These are phyloP conservation scores for Steinernema carpocapsae DNA, from an alignment of 2,888 invertebrate species.

Conservation along the genomic window DNA sequence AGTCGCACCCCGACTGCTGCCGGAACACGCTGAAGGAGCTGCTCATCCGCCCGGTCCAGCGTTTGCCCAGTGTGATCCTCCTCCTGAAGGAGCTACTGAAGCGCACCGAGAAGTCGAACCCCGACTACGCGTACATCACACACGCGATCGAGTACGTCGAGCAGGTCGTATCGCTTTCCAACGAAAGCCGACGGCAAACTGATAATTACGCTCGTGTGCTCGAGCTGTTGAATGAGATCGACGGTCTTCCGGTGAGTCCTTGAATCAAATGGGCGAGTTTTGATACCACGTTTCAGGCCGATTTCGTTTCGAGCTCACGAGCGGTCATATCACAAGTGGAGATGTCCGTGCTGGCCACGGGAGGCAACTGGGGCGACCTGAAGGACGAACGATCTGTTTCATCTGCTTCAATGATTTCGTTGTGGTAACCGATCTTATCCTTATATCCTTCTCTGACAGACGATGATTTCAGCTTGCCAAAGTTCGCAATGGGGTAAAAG, in stretches of 20 bases:
- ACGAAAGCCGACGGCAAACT: constrained; percentile 94
- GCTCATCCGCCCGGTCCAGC: constrained; percentile 94
- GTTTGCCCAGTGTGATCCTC: constrained; percentile 92
- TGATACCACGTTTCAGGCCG: constrained; percentile 42
- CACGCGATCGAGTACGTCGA: constrained; percentile 83
- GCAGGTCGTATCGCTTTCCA: constrained; percentile 86
- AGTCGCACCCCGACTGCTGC: constrained; percentile 86
- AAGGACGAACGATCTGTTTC: constrained; percentile 83
- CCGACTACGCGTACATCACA: constrained; percentile 78
- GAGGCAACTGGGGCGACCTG: constrained; percentile 72
- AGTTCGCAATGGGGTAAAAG: not conserved
- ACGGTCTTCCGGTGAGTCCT: constrained; percentile 87
- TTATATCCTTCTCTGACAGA: not conserved
- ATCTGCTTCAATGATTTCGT: constrained; percentile 92
- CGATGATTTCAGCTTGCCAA: constrained; percentile 26
- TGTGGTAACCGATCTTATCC: constrained; percentile 76
- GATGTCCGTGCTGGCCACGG: constrained; percentile 46
- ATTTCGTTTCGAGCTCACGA: constrained; percentile 49
- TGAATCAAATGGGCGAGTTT: constrained; percentile 6
- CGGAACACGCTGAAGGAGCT: constrained; percentile 92
- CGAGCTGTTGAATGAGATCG: constrained; percentile 96
- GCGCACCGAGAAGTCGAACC: constrained; percentile 83
- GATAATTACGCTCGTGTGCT: constrained; percentile 95
- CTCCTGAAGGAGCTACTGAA: constrained; percentile 91
- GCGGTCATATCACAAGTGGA: constrained; percentile 40